These are phyloP conservation scores for Ditylenchus dipsaci DNA, from an alignment of 1,140 invertebrate species.

Conservation along the genomic window DNA sequence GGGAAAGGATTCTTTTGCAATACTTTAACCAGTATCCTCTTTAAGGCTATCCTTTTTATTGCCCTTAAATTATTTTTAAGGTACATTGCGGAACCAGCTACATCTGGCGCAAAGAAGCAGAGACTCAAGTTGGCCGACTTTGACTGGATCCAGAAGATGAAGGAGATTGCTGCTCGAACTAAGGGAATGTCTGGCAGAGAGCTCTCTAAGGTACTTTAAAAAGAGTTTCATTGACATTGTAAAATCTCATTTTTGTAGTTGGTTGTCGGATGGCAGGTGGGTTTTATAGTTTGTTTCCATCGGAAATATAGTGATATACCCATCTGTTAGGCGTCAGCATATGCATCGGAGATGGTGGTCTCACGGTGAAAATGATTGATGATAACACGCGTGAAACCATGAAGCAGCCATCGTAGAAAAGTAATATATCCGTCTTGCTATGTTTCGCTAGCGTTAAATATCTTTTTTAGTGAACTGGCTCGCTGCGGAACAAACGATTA, in stretches of 20 bases:
- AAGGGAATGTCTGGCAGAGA: conserved; percentile 91
- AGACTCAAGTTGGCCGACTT: conserved; percentile 81
- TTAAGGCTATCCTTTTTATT: too few species aligned
- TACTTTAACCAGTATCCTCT: conserved; percentile 78
- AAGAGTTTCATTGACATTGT: conserved; percentile 60
- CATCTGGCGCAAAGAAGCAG: conserved; percentile 67
- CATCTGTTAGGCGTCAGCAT: conserved; percentile 68
- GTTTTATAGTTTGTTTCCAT: conserved; percentile 2
- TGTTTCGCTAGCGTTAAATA: too few species aligned
- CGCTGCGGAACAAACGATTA: conserved; percentile 39
- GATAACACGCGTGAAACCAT: conserved; percentile 76
- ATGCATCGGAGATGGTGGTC: conserved; percentile 85
- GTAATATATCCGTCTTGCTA: too few species aligned
- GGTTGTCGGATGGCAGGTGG: conserved; percentile 81
- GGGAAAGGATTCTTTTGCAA: conserved; percentile 81
- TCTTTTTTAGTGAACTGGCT: conserved; percentile 60
- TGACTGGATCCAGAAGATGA: conserved; percentile 82
- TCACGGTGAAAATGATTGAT: conserved; percentile 86
- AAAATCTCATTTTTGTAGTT: conserved; percentile 60
- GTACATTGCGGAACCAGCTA: conserved; percentile 82
- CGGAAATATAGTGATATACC: background rate
- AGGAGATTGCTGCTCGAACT: conserved; percentile 76
- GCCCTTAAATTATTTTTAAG: too few species aligned
- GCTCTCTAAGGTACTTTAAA: conserved; percentile 93
- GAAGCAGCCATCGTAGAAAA: conserved; percentile 79